These are phyloP conservation scores for Clarias macrocephalus DNA, from an alignment of 2,113 vertebrate genomes.

Conservation along the genomic window DNA sequence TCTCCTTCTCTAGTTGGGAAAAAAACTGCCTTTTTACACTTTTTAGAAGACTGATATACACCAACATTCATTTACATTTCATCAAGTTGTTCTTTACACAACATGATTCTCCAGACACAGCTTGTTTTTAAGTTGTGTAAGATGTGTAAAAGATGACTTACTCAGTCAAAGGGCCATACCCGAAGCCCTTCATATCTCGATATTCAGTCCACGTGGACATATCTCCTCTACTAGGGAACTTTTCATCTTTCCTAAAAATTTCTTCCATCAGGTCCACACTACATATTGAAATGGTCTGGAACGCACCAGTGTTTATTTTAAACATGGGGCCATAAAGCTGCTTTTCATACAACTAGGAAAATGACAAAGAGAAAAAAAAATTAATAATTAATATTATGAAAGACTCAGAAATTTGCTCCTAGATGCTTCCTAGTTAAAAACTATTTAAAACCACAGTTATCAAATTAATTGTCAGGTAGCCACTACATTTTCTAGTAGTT, in stretches of 20 bases:
- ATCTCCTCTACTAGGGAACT: conserved; percentile 79
- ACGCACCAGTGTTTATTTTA: conserved; percentile 58
- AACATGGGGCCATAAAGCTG: conserved; percentile 83
- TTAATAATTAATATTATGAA: no score
- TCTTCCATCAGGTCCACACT: conserved; percentile 82
- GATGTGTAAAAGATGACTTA: conserved; percentile 66
- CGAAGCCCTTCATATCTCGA: conserved; percentile 73
- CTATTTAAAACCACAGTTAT: no score
- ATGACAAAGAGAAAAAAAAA: neutral
- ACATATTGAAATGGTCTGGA: conserved; percentile 70
- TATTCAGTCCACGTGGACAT: conserved; percentile 87
- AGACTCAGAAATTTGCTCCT: no score
- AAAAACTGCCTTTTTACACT: neutral
- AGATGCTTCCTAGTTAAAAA: no score
- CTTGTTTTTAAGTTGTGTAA: no score
- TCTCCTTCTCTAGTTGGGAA: conserved; percentile 67
- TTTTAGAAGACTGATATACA: no score
- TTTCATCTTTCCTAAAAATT: conserved; percentile 86
- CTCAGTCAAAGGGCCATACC: conserved; percentile 87
- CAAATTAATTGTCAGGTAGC: no score
- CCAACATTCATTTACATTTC: no score
- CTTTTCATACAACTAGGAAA: conserved; percentile 71
- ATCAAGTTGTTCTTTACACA: neutral
- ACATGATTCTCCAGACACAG: neutral
- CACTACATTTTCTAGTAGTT: no score